Evolutionary conservation across 2,113 vertebrate genomes (phyloP).

Genomic region (Penelope pileata): DNA sequence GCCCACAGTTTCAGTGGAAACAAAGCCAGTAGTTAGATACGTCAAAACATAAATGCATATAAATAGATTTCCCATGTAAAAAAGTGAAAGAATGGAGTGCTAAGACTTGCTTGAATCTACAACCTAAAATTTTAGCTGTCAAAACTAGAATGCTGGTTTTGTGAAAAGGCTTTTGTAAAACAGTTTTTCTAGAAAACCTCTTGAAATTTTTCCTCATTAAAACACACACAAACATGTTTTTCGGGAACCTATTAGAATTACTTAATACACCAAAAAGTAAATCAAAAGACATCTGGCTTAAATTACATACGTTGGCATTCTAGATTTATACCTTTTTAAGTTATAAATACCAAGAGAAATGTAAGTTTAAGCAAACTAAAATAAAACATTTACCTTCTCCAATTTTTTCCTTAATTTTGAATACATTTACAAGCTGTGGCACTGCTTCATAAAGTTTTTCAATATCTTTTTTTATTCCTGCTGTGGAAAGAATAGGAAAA

Average conservation of each 20-base stretch:
- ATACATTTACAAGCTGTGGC: slow-evolving; percentile 88
- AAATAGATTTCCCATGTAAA: not conserved
- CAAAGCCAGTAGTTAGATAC: not conserved
- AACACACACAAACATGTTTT: not conserved
- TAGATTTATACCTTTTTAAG: not conserved
- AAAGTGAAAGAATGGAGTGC: not conserved
- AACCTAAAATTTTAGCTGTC: not conserved
- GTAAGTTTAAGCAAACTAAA: not conserved
- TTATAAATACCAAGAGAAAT: not conserved
- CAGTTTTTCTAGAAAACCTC: not conserved
- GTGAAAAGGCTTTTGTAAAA: not conserved
- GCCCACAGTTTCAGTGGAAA: not conserved
- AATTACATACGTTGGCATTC: not conserved
- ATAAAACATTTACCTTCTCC: slow-evolving; percentile 87
- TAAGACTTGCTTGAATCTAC: not conserved
- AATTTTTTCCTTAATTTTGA: slow-evolving; percentile 92
- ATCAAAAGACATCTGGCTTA: not conserved
- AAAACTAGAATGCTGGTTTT: not conserved
- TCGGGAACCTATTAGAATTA: not conserved
- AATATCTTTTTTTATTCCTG: slow-evolving; percentile 86
- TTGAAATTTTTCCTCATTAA: not conserved
- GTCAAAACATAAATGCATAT: not conserved
- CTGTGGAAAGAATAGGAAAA: slow-evolving; percentile 55
- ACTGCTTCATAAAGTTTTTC: slow-evolving; percentile 89
- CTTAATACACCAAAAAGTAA: not conserved